These are phyloP conservation scores for Dendrocopos noguchii DNA, from an alignment of 2,113 vertebrate genomes.

Conservation along the genomic window DNA sequence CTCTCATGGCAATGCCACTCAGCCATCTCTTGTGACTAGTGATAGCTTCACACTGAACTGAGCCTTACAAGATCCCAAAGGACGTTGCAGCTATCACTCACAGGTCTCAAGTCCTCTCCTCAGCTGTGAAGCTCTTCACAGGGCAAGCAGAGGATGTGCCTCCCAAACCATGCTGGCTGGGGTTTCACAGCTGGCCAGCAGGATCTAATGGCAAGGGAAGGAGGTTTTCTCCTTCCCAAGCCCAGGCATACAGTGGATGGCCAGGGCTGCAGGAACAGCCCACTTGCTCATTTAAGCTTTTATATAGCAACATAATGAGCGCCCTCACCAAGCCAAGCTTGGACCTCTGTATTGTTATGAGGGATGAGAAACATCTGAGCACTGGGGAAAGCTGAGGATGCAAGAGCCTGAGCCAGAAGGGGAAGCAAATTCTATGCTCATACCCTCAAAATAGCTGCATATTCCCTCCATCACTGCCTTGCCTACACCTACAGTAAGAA, in stretches of 20 bases:
- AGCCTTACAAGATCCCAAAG: background rate
- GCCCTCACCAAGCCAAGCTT: background rate
- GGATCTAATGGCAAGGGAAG: background rate
- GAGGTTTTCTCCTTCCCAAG: background rate
- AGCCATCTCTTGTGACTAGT: background rate
- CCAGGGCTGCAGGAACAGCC: background rate
- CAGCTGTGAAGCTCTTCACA: background rate
- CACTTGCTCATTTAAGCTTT: background rate
- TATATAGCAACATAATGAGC: background rate
- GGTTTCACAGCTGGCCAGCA: background rate
- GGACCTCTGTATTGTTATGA: background rate
- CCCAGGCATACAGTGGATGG: background rate
- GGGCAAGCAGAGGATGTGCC: background rate
- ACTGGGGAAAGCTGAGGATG: background rate
- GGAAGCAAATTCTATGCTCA: background rate
- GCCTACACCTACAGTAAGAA: background rate
- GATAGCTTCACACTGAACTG: fast-evolving
- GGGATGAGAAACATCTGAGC: background rate
- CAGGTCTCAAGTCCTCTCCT: background rate
- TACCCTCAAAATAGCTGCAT: too few species aligned
- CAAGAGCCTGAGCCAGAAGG: background rate
- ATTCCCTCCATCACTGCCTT: background rate
- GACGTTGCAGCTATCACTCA: background rate
- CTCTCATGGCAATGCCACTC: background rate
- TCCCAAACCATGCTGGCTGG: background rate